Evolutionary conservation across 2,888 invertebrate species (phyloP), one percentile per base, ranked within the genome.

Genomic region (Anarsia innoxiella): DNA sequence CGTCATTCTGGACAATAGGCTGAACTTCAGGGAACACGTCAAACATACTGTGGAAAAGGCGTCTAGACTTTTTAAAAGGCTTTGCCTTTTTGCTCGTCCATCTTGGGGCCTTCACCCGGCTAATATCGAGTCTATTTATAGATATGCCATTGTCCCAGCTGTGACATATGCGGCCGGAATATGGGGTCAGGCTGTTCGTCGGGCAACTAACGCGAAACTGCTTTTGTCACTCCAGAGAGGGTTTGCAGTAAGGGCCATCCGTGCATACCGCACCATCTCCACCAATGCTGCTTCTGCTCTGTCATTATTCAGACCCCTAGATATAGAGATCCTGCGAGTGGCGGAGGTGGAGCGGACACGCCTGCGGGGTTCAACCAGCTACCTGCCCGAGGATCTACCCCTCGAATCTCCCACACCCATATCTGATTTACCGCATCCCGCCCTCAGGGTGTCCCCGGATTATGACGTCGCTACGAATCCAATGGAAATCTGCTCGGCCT

Each of bases 141-240:
- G 12, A 2, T 42, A 45, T 2, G 47, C 46, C 0, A 46, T 51
- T 1, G 37, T 45, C 31, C 51, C 46, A 3, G 45, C 45, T 0
- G 37, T 48, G 1, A 36, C 37, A 0, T 48, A 50, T 12, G 50
- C 42, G 0, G 31, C 50, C 2, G 29, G 40, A 1, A 37, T 46
- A 0, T 49, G 49, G 49, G 38, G 37, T 0, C n/a, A 23, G 1
- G 37, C 34, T 0, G 9, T 19, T 0, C 23, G 9, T 6, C 23
- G 23, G 9, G 23, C 23, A 12, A 26, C 0, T 30, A 32, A 2
- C 10, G 3, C 9, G 26, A 29, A 19, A 0, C 16, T 6, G 5
- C n/a, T n/a, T n/a, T n/a, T n/a, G n/a, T n/a, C n/a, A n/a, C n/a
- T n/a, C n/a, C n/a, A n/a, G n/a, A n/a, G 46, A 1, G 23, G 31